These are phyloP conservation scores for Mesocentrotus franciscanus DNA, from an alignment of 53 echinoderm and acorn worm species.

Conservation along the genomic window DNA sequence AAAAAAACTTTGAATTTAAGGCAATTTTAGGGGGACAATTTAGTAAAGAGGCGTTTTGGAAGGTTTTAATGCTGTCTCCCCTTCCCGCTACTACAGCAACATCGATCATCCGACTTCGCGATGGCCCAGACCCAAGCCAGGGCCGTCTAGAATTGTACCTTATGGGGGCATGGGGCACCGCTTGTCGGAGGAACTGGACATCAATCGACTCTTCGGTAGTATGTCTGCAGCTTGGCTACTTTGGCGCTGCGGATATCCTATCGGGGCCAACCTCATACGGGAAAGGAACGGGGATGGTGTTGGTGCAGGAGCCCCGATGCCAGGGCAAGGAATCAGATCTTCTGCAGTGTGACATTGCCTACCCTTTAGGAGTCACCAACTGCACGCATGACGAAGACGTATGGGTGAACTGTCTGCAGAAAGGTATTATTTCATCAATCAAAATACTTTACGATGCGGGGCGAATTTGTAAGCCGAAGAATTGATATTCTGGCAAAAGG, in stretches of 20 bases:
- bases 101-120: background rate
- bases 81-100: background rate
- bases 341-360: conserved; percentile 1
- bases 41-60: no score
- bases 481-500: no score
- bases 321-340: conserved; percentile 24
- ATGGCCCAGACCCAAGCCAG: conserved; percentile 1
- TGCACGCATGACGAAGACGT: conserved; percentile 1
- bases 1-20: no score
- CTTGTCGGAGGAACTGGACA: background rate
- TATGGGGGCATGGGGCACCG: conserved; percentile 26
- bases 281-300: background rate
- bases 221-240: conserved; percentile 16
- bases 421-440: background rate
- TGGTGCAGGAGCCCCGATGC: conserved; percentile 26
- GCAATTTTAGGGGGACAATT: no score
- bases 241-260: background rate
- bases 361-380: conserved; percentile 2
- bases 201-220: conserved; percentile 4
- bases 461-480: no score
- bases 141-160: conserved; percentile 2
- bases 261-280: background rate
- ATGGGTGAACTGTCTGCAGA: conserved; percentile 28
- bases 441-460: no score
- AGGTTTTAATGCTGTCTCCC: background rate